Conservation (phyloP, 2,888 invertebrate genomes). For the Pyrrhosoma nymphula region DNA sequence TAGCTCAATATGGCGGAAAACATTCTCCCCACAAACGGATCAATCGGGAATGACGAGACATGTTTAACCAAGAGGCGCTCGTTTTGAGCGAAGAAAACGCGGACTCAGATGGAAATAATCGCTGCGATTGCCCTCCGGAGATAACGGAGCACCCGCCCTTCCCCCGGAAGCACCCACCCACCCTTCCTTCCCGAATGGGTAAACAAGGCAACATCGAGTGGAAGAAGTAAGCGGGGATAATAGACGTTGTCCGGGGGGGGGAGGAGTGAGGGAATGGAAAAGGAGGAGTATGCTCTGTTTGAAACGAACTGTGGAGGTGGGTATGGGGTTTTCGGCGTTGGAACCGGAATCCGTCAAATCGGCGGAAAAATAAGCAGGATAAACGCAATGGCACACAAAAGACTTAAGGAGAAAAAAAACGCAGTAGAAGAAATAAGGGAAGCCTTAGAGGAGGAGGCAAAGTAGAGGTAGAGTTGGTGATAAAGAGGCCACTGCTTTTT, state of each 20-base stretch:
- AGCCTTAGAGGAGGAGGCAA: neutral
- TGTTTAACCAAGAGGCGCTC: neutral
- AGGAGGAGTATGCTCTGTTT: neutral
- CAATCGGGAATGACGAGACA: neutral
- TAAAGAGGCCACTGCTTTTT: neutral
- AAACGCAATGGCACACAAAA: slow-evolving; percentile 39
- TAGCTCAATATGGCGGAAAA: neutral
- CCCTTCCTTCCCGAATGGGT: neutral
- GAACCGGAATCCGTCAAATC: slow-evolving; percentile 28
- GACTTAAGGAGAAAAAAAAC: neutral
- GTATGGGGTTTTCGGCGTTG: neutral
- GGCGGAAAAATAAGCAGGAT: slow-evolving; percentile 46
- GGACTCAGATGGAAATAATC: neutral
- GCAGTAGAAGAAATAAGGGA: neutral
- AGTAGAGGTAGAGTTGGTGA: neutral
- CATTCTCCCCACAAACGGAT: neutral
- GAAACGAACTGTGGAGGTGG: neutral
- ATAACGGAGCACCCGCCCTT: neutral
- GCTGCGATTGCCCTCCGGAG: neutral
- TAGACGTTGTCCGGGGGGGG: neutral
- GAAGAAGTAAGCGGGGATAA: slow-evolving; percentile 19
- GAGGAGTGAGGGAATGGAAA: neutral
- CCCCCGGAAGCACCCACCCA: neutral
- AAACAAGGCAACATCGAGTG: slow-evolving; percentile 6
- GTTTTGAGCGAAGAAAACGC: neutral